Conservation (phyloP, 2,113 vertebrate genomes). For the Pogona vitticeps region DNA sequence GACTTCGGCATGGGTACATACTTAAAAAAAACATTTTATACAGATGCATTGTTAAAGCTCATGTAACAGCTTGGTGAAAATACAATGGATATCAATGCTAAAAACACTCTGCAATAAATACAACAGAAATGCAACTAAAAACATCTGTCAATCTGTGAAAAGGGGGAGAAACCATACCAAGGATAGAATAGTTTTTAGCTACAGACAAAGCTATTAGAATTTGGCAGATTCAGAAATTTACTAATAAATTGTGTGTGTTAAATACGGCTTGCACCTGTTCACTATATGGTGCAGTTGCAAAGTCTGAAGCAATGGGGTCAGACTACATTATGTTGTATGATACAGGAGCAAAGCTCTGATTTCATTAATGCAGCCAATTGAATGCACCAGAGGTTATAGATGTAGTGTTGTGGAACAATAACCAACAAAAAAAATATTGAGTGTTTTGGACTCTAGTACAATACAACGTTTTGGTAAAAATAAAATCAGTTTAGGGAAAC, state of each 20-base stretch:
- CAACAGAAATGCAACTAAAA: slow-evolving; percentile 80
- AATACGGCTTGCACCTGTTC: slow-evolving; percentile 66
- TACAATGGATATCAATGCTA: slow-evolving; percentile 83
- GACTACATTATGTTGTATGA: slow-evolving; percentile 56
- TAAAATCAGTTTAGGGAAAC: slow-evolving; percentile 74
- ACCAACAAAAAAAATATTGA: slow-evolving; percentile 53
- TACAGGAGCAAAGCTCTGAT: slow-evolving; percentile 61
- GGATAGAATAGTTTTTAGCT: slow-evolving; percentile 78
- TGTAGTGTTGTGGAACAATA: slow-evolving; percentile 73
- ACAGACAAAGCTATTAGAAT: slow-evolving; percentile 73
- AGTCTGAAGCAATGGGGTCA: slow-evolving; percentile 54
- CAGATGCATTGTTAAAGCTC: slow-evolving; percentile 91
- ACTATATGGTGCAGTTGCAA: slow-evolving; percentile 61
- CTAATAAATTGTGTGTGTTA: slow-evolving; percentile 54
- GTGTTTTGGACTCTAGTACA: slow-evolving; percentile 77
- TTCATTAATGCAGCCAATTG: slow-evolving; percentile 66
- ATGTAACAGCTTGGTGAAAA: slow-evolving; percentile 89
- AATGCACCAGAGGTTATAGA: slow-evolving; percentile 69
- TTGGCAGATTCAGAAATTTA: slow-evolving; percentile 74
- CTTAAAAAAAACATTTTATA: slow-evolving; percentile 83
- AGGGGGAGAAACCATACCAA: slow-evolving; percentile 74
- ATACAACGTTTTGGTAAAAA: slow-evolving; percentile 72
- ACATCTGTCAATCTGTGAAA: slow-evolving; percentile 74
- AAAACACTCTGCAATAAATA: slow-evolving; percentile 93
- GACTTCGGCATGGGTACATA: slow-evolving; percentile 87